Percentiles rank a stretch among this genome's conserved stretches.
phyloP scores from a whole-genome alignment of 2,113 vertebrate species.

The Plecturocebus donacophilus region DNA sequence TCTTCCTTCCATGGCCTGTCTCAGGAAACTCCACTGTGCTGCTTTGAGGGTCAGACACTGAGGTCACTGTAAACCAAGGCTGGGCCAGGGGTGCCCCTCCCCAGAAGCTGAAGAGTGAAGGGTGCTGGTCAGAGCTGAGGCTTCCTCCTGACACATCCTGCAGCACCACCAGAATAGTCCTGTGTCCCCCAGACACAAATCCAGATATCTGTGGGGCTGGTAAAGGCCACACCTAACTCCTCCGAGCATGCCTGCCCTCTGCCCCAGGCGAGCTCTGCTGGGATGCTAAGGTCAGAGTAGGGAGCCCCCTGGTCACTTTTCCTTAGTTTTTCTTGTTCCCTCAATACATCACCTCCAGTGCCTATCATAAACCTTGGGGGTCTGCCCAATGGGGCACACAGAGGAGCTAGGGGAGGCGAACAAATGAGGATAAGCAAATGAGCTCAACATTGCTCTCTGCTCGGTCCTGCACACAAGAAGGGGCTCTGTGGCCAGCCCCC shows the following conservation, averaged over 20 bases:
- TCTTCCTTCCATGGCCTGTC: neutral
- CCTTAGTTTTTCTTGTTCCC: neutral
- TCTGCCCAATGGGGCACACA: too few relatives aligned
- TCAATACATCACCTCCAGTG: neutral
- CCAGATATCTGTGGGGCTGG: rapidly evolving
- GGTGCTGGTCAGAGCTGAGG: neutral
- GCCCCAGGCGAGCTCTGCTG: neutral
- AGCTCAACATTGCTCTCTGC: neutral
- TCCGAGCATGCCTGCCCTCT: neutral
- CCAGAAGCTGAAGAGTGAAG: neutral
- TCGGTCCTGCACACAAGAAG: rapidly evolving
- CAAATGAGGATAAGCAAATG: too few relatives aligned
- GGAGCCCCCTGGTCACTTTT: rapidly evolving
- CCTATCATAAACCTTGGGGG: neutral
- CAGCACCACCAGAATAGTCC: too few relatives aligned
- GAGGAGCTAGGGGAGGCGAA: rapidly evolving
- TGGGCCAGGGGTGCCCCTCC: rapidly evolving
- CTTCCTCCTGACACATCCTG: neutral
- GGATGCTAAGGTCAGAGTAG: rapidly evolving
- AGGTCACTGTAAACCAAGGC: neutral
- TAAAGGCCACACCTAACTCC: neutral
- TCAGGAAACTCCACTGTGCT: neutral
- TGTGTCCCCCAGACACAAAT: neutral
- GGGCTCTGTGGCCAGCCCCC: neutral
- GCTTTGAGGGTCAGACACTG: neutral